Conservation (phyloP, 2,113 vertebrate species). For the Promerops cafer region DNA sequence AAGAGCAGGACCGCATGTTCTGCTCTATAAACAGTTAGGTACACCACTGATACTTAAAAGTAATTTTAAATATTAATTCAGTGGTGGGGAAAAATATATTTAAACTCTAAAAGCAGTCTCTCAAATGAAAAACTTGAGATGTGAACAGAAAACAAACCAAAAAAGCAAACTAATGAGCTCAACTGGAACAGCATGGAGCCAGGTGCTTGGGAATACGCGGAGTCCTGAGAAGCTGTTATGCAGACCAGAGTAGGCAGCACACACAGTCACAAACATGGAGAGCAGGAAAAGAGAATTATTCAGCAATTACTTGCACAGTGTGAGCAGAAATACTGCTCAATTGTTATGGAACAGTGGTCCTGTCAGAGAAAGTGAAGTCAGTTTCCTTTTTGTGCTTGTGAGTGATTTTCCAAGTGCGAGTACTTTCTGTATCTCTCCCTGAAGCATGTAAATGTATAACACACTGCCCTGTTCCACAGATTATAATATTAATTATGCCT, state of each 20-base stretch:
- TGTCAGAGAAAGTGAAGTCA: not conserved
- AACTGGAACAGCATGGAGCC: not conserved
- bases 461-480: not conserved
- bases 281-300: not conserved
- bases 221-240: not conserved
- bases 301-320: not conserved
- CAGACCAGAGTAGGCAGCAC: not conserved
- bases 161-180: not conserved
- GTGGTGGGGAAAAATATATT: not conserved
- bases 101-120: not conserved
- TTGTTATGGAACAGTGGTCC: not conserved
- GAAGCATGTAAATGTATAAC: not conserved
- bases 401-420: not conserved
- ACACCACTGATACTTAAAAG: not conserved
- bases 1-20: not conserved
- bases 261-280: accelerated
- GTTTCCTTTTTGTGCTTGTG: not conserved
- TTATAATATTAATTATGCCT: not conserved
- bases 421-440: not conserved
- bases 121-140: not conserved
- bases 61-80: not conserved
- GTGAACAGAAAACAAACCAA: not conserved
- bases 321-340: not conserved
- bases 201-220: not conserved
- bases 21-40: not conserved